phyloP scores from a whole-genome alignment of 1,140 invertebrate genomes.

The Papilio polytes region DNA sequence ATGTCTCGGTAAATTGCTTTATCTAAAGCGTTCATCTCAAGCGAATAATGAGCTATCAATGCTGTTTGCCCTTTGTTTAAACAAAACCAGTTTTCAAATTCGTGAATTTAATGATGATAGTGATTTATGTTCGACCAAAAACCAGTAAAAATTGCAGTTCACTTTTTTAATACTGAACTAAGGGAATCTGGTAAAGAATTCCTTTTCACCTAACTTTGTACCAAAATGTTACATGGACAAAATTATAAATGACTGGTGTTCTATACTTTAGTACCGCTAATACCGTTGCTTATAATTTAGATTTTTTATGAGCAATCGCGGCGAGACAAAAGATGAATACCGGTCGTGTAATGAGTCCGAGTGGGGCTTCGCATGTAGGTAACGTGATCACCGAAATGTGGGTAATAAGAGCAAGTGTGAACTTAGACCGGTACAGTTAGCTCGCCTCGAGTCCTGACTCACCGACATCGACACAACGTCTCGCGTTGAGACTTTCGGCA shows the following conservation, averaged over 20 bases:
- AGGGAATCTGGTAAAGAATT: not conserved
- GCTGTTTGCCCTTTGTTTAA: conserved; percentile 18
- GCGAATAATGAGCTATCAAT: not conserved
- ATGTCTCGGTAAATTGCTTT: not conserved
- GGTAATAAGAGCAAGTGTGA: conserved; percentile 69
- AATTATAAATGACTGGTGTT: not conserved
- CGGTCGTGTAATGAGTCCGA: conserved; percentile 48
- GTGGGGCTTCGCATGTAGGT: conserved; percentile 57
- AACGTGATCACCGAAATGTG: conserved; percentile 72
- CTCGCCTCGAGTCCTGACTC: conserved; percentile 58
- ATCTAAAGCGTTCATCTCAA: conserved; percentile 3
- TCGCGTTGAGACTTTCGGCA: conserved; percentile 1
- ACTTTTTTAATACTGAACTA: not conserved
- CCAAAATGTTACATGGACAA: not conserved
- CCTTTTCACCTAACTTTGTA: not conserved
- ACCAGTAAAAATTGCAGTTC: not conserved
- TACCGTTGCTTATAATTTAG: conserved; percentile 15
- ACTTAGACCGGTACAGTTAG: conserved; percentile 73
- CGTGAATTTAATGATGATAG: not conserved
- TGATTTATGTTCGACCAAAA: not conserved
- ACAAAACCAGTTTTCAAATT: not conserved
- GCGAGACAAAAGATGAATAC: conserved; percentile 20
- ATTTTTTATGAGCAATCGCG: conserved; percentile 6
- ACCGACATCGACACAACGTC: conserved; percentile 42
- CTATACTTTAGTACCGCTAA: not conserved